These are phyloP conservation scores for Drosophila atripex DNA, from an alignment of 2,888 invertebrate species.

Conservation along the genomic window DNA sequence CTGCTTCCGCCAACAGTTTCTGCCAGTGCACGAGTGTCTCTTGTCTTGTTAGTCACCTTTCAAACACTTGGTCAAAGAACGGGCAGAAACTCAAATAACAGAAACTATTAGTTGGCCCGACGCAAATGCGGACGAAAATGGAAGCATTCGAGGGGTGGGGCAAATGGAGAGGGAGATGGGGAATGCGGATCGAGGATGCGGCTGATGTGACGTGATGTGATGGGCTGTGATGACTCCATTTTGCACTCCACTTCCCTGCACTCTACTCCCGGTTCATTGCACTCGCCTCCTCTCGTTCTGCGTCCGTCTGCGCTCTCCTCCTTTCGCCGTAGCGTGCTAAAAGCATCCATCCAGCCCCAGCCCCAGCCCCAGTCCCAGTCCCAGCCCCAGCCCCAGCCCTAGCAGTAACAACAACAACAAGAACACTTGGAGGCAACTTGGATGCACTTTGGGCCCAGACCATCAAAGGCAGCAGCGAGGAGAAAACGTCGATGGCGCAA, in stretches of 20 bases:
- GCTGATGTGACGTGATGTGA: constrained; percentile 27
- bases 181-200: constrained; percentile 7
- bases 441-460: constrained; percentile 40
- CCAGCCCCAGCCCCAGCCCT: constrained; percentile 20
- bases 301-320: constrained; percentile 8
- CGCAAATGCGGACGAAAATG: constrained; percentile 32
- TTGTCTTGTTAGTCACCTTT: constrained; percentile 46
- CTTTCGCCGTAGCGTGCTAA: constrained; percentile 31
- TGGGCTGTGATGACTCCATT: constrained; percentile 26
- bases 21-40: constrained; percentile 1
- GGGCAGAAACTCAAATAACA: constrained; percentile 19
- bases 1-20: not conserved
- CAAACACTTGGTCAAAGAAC: constrained; percentile 40
- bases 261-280: constrained; percentile 42
- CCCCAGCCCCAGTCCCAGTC: constrained; percentile 23
- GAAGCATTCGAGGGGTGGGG: constrained; percentile 4
- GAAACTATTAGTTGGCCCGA: constrained; percentile 44
- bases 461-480: constrained; percentile 31
- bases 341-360: constrained; percentile 37
- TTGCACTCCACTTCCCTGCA: constrained; percentile 11
- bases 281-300: constrained; percentile 14
- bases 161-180: not conserved
- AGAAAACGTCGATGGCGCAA: constrained; percentile 35
- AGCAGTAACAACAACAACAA: constrained; percentile 14
- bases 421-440: constrained; percentile 16